Evolutionary conservation across 2,113 vertebrate genomes (phyloP).

Genomic region (Grammomys surdaster): DNA sequence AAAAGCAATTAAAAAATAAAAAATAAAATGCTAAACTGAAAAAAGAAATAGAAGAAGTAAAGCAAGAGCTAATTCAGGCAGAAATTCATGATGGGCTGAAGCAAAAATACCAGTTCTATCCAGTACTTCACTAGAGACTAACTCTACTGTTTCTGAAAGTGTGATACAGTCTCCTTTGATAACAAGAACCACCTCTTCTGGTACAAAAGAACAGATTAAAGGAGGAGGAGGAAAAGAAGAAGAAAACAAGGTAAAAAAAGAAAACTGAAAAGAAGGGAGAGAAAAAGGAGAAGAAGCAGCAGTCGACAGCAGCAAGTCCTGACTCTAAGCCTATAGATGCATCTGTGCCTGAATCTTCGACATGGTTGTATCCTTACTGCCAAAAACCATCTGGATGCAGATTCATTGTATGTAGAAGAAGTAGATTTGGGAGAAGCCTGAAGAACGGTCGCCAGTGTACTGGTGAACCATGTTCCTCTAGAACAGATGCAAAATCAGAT

Average conservation of each 20-base stretch:
- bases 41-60: slow-evolving; percentile 95
- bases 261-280: slow-evolving; percentile 94
- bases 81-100: slow-evolving; percentile 95
- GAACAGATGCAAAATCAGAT: slow-evolving; percentile 96
- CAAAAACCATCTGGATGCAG: neutral
- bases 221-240: slow-evolving; percentile 85
- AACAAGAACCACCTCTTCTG: slow-evolving; percentile 71
- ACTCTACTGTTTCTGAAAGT: slow-evolving; percentile 70
- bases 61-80: slow-evolving; percentile 93
- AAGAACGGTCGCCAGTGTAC: neutral
- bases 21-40: slow-evolving; percentile 97
- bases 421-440: neutral
- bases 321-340: neutral
- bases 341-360: neutral
- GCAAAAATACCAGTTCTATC: slow-evolving; percentile 88
- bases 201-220: slow-evolving; percentile 83
- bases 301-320: neutral
- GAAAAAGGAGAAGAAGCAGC: neutral
- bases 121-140: slow-evolving; percentile 40
- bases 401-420: neutral
- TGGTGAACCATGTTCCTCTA: neutral
- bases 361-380: neutral
- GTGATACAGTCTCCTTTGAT: slow-evolving; percentile 73
- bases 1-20: slow-evolving; percentile 89
- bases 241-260: slow-evolving; percentile 88